Evolutionary conservation across 2,797 vertebrate species (phyloP).

Genomic region (Anomalospiza imberbis): DNA sequence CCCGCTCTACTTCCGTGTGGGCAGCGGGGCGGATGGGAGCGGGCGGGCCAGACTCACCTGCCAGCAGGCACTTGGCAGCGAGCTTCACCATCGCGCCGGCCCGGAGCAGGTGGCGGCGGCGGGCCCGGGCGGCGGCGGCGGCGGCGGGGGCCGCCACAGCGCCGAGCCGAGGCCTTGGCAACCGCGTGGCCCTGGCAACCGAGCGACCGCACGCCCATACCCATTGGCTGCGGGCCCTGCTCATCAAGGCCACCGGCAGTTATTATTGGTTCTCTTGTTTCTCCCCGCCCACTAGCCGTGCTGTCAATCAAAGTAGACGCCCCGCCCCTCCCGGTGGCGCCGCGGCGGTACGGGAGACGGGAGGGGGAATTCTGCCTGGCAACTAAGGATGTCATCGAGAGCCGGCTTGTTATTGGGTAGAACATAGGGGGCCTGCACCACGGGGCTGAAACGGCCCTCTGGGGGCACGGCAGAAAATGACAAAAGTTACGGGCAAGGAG

Average conservation of each 20-base stretch:
- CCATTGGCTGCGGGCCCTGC: neutral
- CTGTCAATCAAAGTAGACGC: neutral
- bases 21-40: neutral
- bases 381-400: neutral
- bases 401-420: neutral
- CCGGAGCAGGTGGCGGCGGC: too few relatives aligned
- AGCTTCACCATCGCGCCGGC: constrained; percentile 74
- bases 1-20: neutral
- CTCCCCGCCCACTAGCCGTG: accelerated
- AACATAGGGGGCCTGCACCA: neutral
- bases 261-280: accelerated
- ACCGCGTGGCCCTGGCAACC: constrained; percentile 44
- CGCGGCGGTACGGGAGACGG: accelerated
- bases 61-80: constrained; percentile 77
- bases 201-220: accelerated
- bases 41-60: constrained; percentile 68
- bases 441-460: neutral
- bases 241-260: accelerated
- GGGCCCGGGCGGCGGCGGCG: too few relatives aligned
- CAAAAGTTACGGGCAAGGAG: neutral
- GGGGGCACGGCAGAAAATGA: neutral
- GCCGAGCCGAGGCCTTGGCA: neutral
- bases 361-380: neutral
- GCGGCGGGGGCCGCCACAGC: accelerated
- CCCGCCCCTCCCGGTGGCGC: accelerated